Evolutionary conservation across 2,797 vertebrate genomes (phyloP).

Genomic region (Vipera latastei): DNA sequence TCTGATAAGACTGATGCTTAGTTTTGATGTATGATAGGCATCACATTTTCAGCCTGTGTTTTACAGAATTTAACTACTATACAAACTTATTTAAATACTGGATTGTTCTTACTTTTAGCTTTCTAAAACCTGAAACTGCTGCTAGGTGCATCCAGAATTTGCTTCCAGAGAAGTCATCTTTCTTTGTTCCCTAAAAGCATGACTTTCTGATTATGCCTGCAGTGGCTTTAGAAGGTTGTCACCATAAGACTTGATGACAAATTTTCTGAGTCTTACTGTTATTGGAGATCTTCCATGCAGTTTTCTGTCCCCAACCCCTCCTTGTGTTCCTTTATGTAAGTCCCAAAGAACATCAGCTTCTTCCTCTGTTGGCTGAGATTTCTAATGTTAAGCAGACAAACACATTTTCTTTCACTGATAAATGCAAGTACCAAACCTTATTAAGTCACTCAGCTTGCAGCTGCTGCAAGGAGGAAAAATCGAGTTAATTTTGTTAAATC

Average conservation of each 20-base stretch:
- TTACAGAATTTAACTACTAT: neutral
- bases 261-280: neutral
- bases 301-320: neutral
- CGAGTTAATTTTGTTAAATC: neutral
- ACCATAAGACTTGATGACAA: neutral
- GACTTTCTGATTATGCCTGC: neutral
- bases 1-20: neutral
- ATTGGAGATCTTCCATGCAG: neutral
- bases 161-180: neutral
- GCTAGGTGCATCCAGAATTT: neutral
- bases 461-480: neutral
- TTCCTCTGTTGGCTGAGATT: neutral
- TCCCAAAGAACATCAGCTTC: neutral
- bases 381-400: neutral
- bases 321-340: neutral
- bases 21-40: neutral
- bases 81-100: neutral
- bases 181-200: neutral
- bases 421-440: neutral
- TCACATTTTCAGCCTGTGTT: neutral
- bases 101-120: neutral
- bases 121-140: neutral
- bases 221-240: neutral
- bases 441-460: neutral
- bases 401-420: neutral